Base-by-base conservation (phyloP, 2,113 vertebrate genomes). In the Leuciscus idus region DNA sequence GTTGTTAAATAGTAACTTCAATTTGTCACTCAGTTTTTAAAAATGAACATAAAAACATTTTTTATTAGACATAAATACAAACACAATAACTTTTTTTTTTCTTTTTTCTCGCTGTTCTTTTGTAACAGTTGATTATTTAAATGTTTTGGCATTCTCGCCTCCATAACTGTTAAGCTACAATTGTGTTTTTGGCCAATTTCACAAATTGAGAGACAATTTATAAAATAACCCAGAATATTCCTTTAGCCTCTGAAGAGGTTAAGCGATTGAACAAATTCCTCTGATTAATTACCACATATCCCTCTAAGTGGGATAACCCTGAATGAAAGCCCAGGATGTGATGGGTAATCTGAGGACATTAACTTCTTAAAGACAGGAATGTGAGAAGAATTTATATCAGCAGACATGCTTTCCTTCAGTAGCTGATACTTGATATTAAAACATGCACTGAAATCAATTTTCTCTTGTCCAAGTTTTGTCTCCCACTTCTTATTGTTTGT, bases 261-360 rank as follows among this genome's bases (percentile, higher is more conserved):
- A 36, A 50, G 46, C 62, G 26, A 78, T 62, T 3, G 4, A 46
- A 62, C 19, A 61, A 33, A 39, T 72, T 83, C 23, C 21, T 79
- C 62, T 15, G 7, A 59, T 72, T 55, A 39, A 78, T 78, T 62
- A 43, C 57, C 33, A 33, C 17, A 78, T 13, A 19, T 70, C 75
- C 64, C 74, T 46, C 64, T 46, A 8, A 36, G 36, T 9, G 64
- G 50, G 72, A 57, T 84, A 33, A 46, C 48, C 17, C 79, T 50
- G 33, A 79, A 78, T 72, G 73, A 70, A 52, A 26, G 64, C 28
- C 6, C 7, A 39, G 11, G 36, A 21, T 50, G 39, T 55, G 28
- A 81, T 61, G 43, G 33, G 5, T 88, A 82, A 88, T 77, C 73
- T 73, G 64, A 64, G 46, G 9, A 78, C 66, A 78, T 77, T 85